phyloP scores from a whole-genome alignment of 35 echinoderm and acorn worm species.

The Apostichopus parvimensis region DNA sequence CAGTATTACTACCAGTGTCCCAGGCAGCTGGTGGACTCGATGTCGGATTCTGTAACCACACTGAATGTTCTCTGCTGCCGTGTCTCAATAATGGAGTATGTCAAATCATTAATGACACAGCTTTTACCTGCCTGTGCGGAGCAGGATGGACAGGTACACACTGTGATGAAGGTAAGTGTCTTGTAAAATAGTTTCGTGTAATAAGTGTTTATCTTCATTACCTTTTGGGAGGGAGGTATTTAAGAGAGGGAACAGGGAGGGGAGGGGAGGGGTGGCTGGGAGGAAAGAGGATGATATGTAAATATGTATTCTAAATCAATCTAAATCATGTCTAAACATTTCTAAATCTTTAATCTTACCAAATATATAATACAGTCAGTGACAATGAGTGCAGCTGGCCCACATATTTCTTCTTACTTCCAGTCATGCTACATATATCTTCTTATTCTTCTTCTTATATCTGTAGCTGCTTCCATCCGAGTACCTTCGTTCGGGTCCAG shows the following conservation, averaged over 20 bases:
- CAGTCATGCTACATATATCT: no score
- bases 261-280: background rate
- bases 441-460: background rate
- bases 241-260: background rate
- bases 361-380: no score
- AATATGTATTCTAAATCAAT: background rate
- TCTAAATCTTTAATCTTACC: no score
- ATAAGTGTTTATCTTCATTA: background rate
- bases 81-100: conserved; percentile 75
- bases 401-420: no score
- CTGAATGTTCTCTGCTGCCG: conserved; percentile 60
- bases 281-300: background rate
- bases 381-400: no score
- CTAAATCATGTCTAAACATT: no score
- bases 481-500: conserved; percentile 64
- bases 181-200: background rate
- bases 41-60: conserved; percentile 62
- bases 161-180: conserved; percentile 66
- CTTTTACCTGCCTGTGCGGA: conserved; percentile 60
- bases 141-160: conserved; percentile 64
- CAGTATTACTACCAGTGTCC: conserved; percentile 23
- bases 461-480: conserved; percentile 58
- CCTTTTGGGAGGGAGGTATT: background rate
- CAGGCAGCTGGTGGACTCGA: conserved; percentile 63
- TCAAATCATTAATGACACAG: conserved; percentile 63